Base-by-base conservation (phyloP, 2,113 vertebrate genomes). In the Catagonus wagneri region DNA sequence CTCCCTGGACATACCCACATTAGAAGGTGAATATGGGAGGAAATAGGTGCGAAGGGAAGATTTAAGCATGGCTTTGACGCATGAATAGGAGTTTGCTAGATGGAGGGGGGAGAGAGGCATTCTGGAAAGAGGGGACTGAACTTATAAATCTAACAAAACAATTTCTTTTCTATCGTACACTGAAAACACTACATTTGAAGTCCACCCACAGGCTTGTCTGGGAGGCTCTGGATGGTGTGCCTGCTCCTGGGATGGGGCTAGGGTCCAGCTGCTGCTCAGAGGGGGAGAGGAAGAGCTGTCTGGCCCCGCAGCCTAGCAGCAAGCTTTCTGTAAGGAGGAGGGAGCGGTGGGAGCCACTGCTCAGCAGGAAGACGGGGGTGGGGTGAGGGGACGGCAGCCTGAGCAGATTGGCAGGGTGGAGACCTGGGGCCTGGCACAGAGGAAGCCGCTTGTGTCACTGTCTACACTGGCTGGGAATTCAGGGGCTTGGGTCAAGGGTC, bases 401-500 rank as follows among this genome's bases (percentile, higher is more conserved):
- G 11, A 50, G 32, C 54, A 74, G 14, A 61, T 27, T 5, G 12
- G 15, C 3, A 23, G 79, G 50, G 29, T 34, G 34, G 6, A 75
- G 27, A 14, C 65, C 2, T 1, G 29, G 29, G 65, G 7, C n/a
- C 36, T 34, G 25, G 44, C 54, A 22, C 3, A 17, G n/a, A 29
- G n/a, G 29, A 34, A 6, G 5, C 9, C 13, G 10, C 23, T 6
- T 19, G 1, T 0, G 1, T 50, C 22, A 16, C 44, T 34, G 23
- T 1, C 58, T 44, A 7, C 10, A 0, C 22, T 0, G 20, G 23
- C 44, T 9, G 39, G 69, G 50, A 34, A 20, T 3, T 13, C 19
- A 22, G 54, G 25, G 27, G 32, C 14, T 11, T 10, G 23, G 58
- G 44, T n/a, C 66, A 27, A 68, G 11, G 0, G 29, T 39, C 23